Evolutionary conservation across 1,140 invertebrate genomes (phyloP), one percentile per base, ranked within the genome.

Genomic region (Bombyx mandarina): DNA sequence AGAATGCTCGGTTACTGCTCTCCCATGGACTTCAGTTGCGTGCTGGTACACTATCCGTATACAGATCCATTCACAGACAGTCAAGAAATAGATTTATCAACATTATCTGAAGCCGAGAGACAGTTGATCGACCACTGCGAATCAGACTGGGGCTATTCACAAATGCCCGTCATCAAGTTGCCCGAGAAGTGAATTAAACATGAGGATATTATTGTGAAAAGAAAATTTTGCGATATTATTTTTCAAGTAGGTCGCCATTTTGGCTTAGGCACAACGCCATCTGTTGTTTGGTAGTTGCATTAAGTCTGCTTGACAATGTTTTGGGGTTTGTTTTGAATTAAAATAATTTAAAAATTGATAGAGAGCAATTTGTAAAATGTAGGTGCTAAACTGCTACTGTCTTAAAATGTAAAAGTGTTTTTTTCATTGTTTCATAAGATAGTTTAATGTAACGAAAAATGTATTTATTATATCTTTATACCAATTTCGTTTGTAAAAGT

Each of bases 101-200:
- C 74, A 43, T 65, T 88, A 3, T 79, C 86, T 5, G 88, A 87
- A 43, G 65, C 86, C 0, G 90, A 90, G 59, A 89, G 80, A 66
- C 76, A 88, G 57, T 57, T 91, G 56, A 86, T 90, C 44, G 88
- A 90, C 54, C 88, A 89, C 70, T 91, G 90, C 62, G 89, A 91
- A 60, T 79, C 75, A n/a, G 88, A 84, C 62, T 90, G 89, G 89
- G 88, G 86, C 56, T 76, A 79, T 52, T 77, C 86, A 3, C 79
- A 87, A 48, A 78, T 88, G 49, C 89, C 89, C 57, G 86, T 90
- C 59, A 88, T 90, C 52, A 88, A 90, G 73, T 65, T 91, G 55
- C 90, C 90, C 22, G 88, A 89, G 59, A 88, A 90, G 82, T 90
- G 89, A 86, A 56, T 56, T 56, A 9, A 8, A 46, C 26, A 3